Conservation (phyloP, 1,140 invertebrate genomes). For the Drosophila melanica region DNA sequence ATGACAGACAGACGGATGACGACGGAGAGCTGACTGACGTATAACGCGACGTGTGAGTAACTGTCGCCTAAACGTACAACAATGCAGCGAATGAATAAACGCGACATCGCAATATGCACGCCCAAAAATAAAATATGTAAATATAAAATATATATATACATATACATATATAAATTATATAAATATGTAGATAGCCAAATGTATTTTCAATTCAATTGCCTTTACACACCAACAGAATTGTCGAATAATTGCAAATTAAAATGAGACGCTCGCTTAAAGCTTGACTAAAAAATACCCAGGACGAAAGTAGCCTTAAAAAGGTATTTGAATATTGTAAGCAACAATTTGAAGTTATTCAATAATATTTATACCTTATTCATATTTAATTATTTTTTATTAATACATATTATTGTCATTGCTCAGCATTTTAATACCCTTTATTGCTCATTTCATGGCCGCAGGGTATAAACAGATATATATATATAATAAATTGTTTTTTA, state of each 20-base stretch:
- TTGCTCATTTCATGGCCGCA: not conserved
- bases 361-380: too few species aligned
- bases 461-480: not conserved
- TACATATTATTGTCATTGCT: too few species aligned
- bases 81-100: conserved; percentile 9
- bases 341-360: too few species aligned
- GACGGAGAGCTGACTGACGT: conserved; percentile 7
- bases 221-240: not conserved
- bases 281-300: not conserved
- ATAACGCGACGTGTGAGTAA: conserved; percentile 19
- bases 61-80: conserved; percentile 20
- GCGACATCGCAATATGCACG: conserved; percentile 12
- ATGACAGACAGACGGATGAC: not conserved
- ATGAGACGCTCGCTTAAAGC: not conserved
- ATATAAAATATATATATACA: conserved; percentile 14
- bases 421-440: not conserved
- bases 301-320: too few species aligned
- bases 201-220: not conserved
- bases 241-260: conserved; percentile 3
- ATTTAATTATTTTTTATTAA: too few species aligned
- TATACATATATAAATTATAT: conserved; percentile 14
- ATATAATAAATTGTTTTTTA: not conserved
- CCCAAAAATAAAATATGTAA: conserved; percentile 11
- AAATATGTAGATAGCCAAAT: conserved; percentile 2
- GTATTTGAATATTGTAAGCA: too few species aligned